Base-by-base conservation (phyloP, 2,888 invertebrate genomes). In the Campopleginae sp. region DNA sequence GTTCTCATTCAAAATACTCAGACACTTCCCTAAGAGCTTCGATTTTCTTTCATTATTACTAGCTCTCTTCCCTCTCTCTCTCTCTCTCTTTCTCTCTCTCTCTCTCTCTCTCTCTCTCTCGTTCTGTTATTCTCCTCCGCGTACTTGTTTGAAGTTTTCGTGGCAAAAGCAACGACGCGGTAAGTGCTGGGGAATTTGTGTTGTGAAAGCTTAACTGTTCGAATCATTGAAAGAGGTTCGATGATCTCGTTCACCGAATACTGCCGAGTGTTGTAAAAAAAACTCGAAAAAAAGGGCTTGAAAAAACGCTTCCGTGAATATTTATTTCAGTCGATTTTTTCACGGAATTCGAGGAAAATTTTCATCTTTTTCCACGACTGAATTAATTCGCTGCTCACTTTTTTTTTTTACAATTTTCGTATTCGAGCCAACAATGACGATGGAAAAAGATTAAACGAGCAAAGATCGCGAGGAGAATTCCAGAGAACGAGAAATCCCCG, bases 401-500 rank as follows among this genome's bases (percentile, higher is more conserved):
- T 54, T 48, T 19, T 51, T 27, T 27, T 58, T 58, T 58, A 8
- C 14, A 27, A 58, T 58, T 70, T 38, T 76, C 72, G 46, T 75
- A 63, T 63, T 48, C 75, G 58, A 33, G 38, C 19, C 61, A 80
- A 74, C 77, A 27, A 58, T 58, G 58, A 58, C 27, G 58, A 58
- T 58, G 14, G 27, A 58, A 58, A 58, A 58, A 27, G 14, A 27
- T 27, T 58, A 27, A 58, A 58, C 12, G 58, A 58, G 14, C 58
- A 14, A 27, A 58, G 14, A 27, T 58, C 66, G 90, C 89, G 89
- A 90, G 89, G 89, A 91, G 88, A 87, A 91, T 91, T 91, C 90
- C 90, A 91, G 91, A 92, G 89, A 90, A 85, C 89, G 88, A 89
- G 89, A 89, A 90, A 91, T 91, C 90, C 89, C 87, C 89, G 88